These are phyloP conservation scores for Drosophila willistoni DNA, from an alignment of 1,140 invertebrate genomes.

Conservation along the genomic window DNA sequence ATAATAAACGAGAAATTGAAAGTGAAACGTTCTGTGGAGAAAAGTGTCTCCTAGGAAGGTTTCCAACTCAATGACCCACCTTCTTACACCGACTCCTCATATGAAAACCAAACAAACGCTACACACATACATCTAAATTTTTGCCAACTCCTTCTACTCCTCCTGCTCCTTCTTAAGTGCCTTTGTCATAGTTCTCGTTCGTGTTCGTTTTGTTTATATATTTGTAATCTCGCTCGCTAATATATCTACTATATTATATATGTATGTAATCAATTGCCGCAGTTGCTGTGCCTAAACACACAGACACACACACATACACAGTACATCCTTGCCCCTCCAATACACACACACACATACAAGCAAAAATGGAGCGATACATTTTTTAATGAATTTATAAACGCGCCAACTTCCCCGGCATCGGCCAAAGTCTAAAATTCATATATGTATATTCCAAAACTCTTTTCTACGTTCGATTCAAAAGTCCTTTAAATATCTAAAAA, in stretches of 20 bases:
- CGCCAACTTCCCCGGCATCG: slow-evolving; percentile 30
- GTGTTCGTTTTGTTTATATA: background rate
- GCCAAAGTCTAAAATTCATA: slow-evolving; percentile 40
- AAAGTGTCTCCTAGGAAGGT: slow-evolving; percentile 79
- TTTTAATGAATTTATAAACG: too few relatives aligned
- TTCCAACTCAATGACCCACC: too few relatives aligned
- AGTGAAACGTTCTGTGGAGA: slow-evolving; percentile 81
- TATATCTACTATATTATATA: background rate
- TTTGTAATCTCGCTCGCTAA: slow-evolving; percentile 3
- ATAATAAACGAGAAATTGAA: slow-evolving; percentile 81
- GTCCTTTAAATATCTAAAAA: background rate
- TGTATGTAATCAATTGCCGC: background rate
- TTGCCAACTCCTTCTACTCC: background rate
- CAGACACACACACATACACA: background rate
- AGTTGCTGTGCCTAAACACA: slow-evolving; percentile 6
- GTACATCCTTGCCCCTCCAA: too few relatives aligned
- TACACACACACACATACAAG: slow-evolving; percentile 1
- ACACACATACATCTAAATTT: slow-evolving; percentile 13
- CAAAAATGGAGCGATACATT: background rate
- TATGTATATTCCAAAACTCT: background rate
- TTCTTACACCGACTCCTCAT: background rate
- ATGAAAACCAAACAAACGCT: background rate
- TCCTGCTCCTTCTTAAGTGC: background rate
- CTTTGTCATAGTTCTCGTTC: background rate
- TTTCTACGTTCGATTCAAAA: background rate